Evolutionary conservation across 2,888 invertebrate species (phyloP).

Genomic region (Stictocephala bisonia): DNA sequence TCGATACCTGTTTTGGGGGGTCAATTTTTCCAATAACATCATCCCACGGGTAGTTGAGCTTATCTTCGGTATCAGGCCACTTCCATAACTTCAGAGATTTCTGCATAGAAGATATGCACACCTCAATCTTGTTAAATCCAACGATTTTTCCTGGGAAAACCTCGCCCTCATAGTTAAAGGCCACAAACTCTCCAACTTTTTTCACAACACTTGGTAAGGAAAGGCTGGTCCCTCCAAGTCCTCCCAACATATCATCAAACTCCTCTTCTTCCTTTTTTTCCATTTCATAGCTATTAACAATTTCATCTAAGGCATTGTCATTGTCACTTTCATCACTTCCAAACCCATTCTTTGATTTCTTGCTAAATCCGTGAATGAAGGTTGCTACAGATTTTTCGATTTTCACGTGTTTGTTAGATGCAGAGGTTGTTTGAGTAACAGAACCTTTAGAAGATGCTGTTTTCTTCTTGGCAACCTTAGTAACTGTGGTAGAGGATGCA

Average conservation of each 20-base stretch:
- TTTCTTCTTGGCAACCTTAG: no score
- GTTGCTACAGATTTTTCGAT: no score
- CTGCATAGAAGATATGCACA: constrained; percentile 40
- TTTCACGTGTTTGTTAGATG: no score
- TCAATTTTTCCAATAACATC: constrained; percentile 43
- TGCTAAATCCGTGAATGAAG: no score
- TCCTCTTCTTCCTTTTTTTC: not conserved
- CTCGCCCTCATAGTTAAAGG: constrained; percentile 12
- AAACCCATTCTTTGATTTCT: not conserved
- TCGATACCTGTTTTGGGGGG: constrained; percentile 28
- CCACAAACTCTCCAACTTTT: constrained; percentile 14
- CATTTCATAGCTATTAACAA: not conserved
- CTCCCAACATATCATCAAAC: not conserved
- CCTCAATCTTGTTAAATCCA: not conserved
- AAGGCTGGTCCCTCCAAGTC: not conserved
- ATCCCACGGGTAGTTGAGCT: constrained; percentile 40
- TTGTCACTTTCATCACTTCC: constrained; percentile 9
- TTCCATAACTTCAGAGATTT: constrained; percentile 49
- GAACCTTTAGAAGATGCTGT: no score
- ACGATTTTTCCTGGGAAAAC: constrained; percentile 18
- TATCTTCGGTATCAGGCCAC: constrained; percentile 45
- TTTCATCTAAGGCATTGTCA: not conserved
- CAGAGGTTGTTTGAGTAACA: no score
- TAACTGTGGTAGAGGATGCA: no score
- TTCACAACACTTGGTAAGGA: not conserved